Percentiles rank a stretch among this genome's conserved stretches.
phyloP scores from a whole-genome alignment of 2,113 vertebrate species.

The Dendropsophus ebraccatus region DNA sequence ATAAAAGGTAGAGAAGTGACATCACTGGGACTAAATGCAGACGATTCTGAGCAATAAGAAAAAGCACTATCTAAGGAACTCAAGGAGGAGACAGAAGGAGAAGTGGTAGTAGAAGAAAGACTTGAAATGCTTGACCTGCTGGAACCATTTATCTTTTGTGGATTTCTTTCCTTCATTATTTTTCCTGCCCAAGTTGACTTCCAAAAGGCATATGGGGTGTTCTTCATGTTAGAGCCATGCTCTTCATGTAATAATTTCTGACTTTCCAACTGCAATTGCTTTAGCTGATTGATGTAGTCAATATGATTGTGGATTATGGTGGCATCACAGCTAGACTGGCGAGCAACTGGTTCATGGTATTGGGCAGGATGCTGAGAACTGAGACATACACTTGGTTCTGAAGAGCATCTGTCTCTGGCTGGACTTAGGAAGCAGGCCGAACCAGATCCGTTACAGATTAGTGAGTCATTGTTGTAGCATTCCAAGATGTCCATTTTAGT shows the following conservation, averaged over 20 bases:
- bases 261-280: conserved; percentile 68
- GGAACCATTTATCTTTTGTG: conserved; percentile 66
- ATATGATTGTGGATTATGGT: conserved; percentile 67
- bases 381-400: conserved; percentile 74
- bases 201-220: conserved; percentile 64
- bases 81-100: conserved; percentile 74
- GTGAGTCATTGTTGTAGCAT: conserved; percentile 69
- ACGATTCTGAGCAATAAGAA: conserved; percentile 75
- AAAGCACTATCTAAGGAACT: conserved; percentile 78
- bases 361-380: conserved; percentile 62
- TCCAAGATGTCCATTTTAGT: conserved; percentile 56
- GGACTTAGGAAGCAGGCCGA: conserved; percentile 64
- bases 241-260: conserved; percentile 68
- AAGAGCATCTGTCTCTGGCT: conserved; percentile 69
- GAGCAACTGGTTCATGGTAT: conserved; percentile 68
- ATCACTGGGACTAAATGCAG: conserved; percentile 69
- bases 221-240: conserved; percentile 56
- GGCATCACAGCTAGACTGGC: conserved; percentile 76
- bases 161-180: conserved; percentile 62
- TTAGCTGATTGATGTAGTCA: conserved; percentile 67
- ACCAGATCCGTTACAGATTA: conserved; percentile 61
- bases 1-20: conserved; percentile 67
- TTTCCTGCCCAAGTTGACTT: conserved; percentile 63
- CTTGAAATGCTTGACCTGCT: conserved; percentile 76
- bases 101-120: conserved; percentile 76